phyloP scores from a whole-genome alignment of 2,113 vertebrate species.

The Dunckerocampus dactyliophorus region DNA sequence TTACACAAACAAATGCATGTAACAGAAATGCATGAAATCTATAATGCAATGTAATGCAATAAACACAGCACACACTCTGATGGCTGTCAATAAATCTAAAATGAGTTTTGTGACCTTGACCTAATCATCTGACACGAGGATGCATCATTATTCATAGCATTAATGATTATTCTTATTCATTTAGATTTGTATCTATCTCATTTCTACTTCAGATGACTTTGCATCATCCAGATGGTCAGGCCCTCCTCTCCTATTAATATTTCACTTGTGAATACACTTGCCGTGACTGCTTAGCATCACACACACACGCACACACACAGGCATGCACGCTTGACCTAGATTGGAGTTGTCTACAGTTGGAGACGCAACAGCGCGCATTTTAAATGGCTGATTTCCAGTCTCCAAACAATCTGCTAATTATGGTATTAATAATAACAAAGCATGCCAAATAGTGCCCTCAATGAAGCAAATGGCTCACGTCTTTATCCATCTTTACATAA shows the following conservation, averaged over 20 bases:
- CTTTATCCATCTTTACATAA: conserved; percentile 30
- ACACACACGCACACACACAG: conserved; percentile 25
- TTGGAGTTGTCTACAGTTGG: conserved; percentile 29
- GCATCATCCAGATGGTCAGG: conserved; percentile 53
- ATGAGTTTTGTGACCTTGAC: too few species aligned
- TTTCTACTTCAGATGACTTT: conserved; percentile 32
- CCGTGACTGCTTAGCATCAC: conserved; percentile 53
- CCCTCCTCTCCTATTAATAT: conserved; percentile 62
- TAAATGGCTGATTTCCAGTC: background rate
- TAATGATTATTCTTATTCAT: too few species aligned
- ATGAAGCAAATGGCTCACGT: conserved; percentile 24
- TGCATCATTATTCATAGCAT: too few species aligned
- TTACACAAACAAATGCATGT: too few species aligned
- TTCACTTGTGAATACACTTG: conserved; percentile 62
- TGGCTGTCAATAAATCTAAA: too few species aligned
- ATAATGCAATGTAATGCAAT: too few species aligned
- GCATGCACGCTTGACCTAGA: conserved; percentile 57
- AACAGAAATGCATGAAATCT: too few species aligned
- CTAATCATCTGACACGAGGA: too few species aligned
- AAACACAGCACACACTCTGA: too few species aligned
- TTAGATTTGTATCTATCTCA: background rate
- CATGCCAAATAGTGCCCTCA: background rate
- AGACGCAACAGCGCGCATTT: conserved; percentile 3
- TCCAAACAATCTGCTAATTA: conserved; percentile 6
- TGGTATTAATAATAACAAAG: conserved; percentile 14